These are phyloP conservation scores for Pangasianodon gigas DNA, from an alignment of 2,113 vertebrate species.

Conservation along the genomic window DNA sequence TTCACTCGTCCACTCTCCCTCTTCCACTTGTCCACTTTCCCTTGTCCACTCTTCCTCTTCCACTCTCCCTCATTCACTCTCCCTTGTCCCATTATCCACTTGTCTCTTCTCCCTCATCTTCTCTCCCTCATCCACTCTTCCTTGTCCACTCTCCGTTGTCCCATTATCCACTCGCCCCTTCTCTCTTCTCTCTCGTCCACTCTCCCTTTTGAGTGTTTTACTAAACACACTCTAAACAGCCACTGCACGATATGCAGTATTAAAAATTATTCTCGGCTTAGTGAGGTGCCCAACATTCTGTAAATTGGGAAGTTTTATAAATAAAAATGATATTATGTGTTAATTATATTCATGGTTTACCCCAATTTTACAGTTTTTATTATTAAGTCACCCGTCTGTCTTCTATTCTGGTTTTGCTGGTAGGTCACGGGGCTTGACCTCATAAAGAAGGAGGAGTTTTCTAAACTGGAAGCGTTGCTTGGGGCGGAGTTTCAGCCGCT, in stretches of 20 bases:
- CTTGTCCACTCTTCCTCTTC: no score
- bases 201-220: neutral
- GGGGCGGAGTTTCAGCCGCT: constrained; percentile 86
- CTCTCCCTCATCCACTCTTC: neutral
- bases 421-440: constrained; percentile 91
- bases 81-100: neutral
- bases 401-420: neutral
- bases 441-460: constrained; percentile 87
- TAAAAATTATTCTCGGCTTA: neutral
- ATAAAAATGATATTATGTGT: neutral
- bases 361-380: neutral
- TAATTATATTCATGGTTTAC: neutral
- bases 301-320: neutral
- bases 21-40: neutral
- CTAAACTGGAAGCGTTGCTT: constrained; percentile 76
- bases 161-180: neutral
- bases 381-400: neutral
- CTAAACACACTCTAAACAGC: neutral
- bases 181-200: neutral
- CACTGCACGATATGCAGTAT: neutral
- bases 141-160: neutral
- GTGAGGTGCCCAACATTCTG: neutral
- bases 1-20: neutral
- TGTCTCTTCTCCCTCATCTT: neutral
- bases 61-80: neutral